A percentile compares a stretch with the other conserved stretches of the same genome.
phyloP scores from a whole-genome alignment of 2,888 invertebrate genomes.

The Muschampia plurimacula region DNA sequence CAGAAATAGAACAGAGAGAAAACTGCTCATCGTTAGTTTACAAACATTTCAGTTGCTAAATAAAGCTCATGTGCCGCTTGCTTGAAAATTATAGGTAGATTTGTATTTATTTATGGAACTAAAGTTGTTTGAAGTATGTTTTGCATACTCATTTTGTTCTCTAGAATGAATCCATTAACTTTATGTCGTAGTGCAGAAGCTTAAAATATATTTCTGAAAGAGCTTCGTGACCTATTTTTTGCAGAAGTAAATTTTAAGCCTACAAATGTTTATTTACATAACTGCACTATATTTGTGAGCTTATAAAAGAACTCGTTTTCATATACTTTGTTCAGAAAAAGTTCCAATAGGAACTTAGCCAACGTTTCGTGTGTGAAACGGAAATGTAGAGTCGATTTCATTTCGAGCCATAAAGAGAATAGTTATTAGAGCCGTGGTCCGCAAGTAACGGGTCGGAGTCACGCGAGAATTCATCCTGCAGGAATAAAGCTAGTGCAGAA shows the following conservation, averaged over 20 bases:
- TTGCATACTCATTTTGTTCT: background rate
- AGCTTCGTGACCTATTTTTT: background rate
- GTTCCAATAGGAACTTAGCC: constrained; percentile 20
- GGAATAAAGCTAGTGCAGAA: constrained; percentile 79
- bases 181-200: background rate
- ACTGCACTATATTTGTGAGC: background rate
- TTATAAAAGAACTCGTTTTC: background rate
- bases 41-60: constrained; percentile 41
- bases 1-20: constrained; percentile 20
- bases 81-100: background rate
- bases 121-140: constrained; percentile 10
- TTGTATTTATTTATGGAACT: background rate
- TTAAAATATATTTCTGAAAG: background rate
- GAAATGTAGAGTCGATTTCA: constrained; percentile 32
- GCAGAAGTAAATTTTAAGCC: background rate
- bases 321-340: background rate
- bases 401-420: constrained; percentile 57
- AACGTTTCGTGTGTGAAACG: constrained; percentile 16
- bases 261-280: background rate
- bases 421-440: constrained; percentile 63
- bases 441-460: constrained; percentile 71
- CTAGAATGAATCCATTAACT: background rate
- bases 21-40: constrained; percentile 40
- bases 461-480: constrained; percentile 79
- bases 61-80: constrained; percentile 18